These are phyloP conservation scores for Molanna angustata DNA, from an alignment of 2,888 invertebrate species.

Conservation along the genomic window DNA sequence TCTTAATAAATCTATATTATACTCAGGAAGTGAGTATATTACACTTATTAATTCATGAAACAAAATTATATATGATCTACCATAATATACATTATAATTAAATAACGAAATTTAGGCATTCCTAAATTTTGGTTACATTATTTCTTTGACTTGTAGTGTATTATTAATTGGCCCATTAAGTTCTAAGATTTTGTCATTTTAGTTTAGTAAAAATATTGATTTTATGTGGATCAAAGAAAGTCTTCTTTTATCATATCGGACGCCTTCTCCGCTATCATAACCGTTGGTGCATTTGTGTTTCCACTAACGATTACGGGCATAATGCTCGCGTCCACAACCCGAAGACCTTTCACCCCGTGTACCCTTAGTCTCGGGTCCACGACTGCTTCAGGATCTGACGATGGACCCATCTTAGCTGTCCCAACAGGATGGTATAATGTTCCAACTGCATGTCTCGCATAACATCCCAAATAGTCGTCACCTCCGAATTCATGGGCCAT, in stretches of 20 bases:
- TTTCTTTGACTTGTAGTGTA: too few species aligned
- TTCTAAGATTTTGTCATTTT: too few species aligned
- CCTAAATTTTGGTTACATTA: too few species aligned
- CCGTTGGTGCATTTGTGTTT: constrained; percentile 79
- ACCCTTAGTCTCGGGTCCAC: constrained; percentile 65
- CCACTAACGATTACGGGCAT: constrained; percentile 75
- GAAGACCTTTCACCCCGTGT: constrained; percentile 59
- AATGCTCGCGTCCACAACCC: constrained; percentile 73
- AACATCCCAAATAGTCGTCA: constrained; percentile 65
- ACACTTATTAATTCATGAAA: too few species aligned
- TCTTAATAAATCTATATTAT: too few species aligned
- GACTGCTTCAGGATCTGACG: constrained; percentile 58
- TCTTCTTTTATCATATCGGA: constrained; percentile 71
- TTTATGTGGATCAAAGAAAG: too few species aligned
- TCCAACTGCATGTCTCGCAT: constrained; percentile 60
- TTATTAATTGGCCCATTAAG: too few species aligned
- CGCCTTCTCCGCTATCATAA: constrained; percentile 86
- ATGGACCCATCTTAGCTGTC: constrained; percentile 71
- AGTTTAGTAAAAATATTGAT: too few species aligned
- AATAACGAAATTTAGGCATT: too few species aligned
- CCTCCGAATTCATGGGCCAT: constrained; percentile 39
- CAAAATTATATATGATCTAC: too few species aligned
- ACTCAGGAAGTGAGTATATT: too few species aligned
- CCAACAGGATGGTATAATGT: constrained; percentile 69
- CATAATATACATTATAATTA: too few species aligned